Percentiles rank a stretch among this genome's conserved stretches.
Evolutionary conservation across 2,113 vertebrate species (phyloP).

Genomic region (Chitala chitala): DNA sequence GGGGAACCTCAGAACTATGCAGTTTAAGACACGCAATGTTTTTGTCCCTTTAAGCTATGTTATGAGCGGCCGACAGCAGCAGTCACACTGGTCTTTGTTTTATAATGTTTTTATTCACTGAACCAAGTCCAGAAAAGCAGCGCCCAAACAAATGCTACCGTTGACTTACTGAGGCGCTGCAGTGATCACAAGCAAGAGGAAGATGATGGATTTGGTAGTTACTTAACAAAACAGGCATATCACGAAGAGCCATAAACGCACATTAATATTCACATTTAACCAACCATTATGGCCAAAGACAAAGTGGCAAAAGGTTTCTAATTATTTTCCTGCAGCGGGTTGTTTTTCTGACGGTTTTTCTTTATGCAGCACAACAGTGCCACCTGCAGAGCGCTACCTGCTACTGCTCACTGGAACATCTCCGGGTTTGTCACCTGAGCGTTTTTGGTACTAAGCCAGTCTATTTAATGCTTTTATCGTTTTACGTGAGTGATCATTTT

Average conservation of each 20-base stretch:
- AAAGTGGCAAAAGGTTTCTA: not conserved
- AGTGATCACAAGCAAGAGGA: not conserved
- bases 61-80: not conserved
- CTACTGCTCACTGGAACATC: not conserved
- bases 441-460: not conserved
- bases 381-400: not conserved
- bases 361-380: conserved; percentile 6
- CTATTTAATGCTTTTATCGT: not conserved
- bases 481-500: too few relatives aligned
- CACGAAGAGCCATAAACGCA: conserved; percentile 11
- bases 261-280: not conserved
- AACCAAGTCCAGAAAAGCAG: not conserved
- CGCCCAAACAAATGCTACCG: not conserved
- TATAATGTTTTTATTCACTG: not conserved
- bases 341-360: not conserved
- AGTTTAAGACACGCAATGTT: not conserved
- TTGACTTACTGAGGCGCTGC: not conserved
- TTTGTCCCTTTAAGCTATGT: not conserved
- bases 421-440: too few relatives aligned
- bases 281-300: conserved; percentile 7
- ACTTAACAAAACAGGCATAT: not conserved
- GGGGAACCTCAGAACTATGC: not conserved
- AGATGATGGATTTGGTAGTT: not conserved
- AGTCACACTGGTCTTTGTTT: not conserved
- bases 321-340: not conserved